Evolutionary conservation across 2,888 invertebrate species (phyloP).

Genomic region (Meganola albula): DNA sequence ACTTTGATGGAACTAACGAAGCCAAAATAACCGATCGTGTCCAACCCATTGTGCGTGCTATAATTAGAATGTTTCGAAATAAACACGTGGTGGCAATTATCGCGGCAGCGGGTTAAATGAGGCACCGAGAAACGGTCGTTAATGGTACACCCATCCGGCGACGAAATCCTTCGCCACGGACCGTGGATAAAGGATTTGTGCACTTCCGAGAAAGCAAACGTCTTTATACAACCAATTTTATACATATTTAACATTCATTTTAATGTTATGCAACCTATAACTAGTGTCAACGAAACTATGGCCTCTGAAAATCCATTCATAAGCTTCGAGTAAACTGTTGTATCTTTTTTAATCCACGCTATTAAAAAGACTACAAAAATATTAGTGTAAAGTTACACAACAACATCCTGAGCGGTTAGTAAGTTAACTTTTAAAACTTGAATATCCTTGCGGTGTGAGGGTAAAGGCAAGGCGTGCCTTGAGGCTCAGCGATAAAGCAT

Average conservation of each 20-base stretch:
- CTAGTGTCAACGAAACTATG: too few species aligned
- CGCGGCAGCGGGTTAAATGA: slow-evolving; percentile 75
- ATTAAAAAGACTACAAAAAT: too few species aligned
- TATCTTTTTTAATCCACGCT: too few species aligned
- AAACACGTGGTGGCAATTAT: slow-evolving; percentile 78
- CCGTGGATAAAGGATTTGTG: slow-evolving; percentile 49
- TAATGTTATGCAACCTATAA: too few species aligned
- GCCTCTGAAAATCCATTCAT: too few species aligned
- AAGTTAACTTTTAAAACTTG: slow-evolving; percentile 47
- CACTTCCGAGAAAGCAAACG: slow-evolving; percentile 51
- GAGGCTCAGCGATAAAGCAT: slow-evolving; percentile 43
- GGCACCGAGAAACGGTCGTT: slow-evolving; percentile 70
- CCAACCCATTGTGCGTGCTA: slow-evolving; percentile 74
- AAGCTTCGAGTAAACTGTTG: too few species aligned
- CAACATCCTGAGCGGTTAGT: slow-evolving; percentile 37
- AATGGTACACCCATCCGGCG: slow-evolving; percentile 72
- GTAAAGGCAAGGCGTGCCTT: slow-evolving; percentile 33
- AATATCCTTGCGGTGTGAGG: slow-evolving; percentile 34
- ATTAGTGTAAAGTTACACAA: too few species aligned
- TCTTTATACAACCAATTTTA: slow-evolving; percentile 41
- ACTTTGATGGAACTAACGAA: slow-evolving; percentile 68
- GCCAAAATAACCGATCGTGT: slow-evolving; percentile 73
- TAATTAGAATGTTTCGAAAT: slow-evolving; percentile 72
- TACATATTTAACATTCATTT: slow-evolving; percentile 35
- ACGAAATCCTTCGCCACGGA: slow-evolving; percentile 42